These are phyloP conservation scores for Sphaerophoria rueppellii DNA, from an alignment of 2,888 invertebrate genomes.

Conservation along the genomic window DNA sequence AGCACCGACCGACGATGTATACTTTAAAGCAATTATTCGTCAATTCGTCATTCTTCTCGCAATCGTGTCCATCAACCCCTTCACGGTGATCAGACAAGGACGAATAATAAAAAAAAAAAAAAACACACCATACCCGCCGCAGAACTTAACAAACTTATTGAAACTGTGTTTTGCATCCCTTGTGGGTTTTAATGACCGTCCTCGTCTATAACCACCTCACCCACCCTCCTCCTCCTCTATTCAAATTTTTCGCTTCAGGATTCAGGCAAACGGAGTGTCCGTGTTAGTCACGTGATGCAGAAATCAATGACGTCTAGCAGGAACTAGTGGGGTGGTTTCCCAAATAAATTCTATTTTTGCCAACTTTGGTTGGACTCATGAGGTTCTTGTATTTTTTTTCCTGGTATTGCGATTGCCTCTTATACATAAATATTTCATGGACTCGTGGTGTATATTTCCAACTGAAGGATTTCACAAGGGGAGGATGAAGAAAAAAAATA, in stretches of 20 bases:
- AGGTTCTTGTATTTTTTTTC: slow-evolving; percentile 12
- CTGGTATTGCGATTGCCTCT: background rate
- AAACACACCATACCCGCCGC: background rate
- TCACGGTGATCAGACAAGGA: slow-evolving; percentile 12
- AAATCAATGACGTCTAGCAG: slow-evolving; percentile 43
- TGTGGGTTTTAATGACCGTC: slow-evolving; percentile 25
- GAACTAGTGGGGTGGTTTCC: background rate
- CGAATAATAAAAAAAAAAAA: background rate
- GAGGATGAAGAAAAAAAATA: background rate
- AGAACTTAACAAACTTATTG: slow-evolving; percentile 16
- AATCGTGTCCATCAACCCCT: slow-evolving; percentile 14
- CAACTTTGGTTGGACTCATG: slow-evolving; percentile 12
- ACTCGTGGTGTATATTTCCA: slow-evolving; percentile 15
- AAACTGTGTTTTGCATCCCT: slow-evolving; percentile 36
- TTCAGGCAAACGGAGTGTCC: slow-evolving; percentile 33
- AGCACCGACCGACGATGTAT: background rate
- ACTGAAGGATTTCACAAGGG: slow-evolving; percentile 17
- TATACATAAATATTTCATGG: background rate
- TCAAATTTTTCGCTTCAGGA: slow-evolving; percentile 1
- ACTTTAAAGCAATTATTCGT: slow-evolving; percentile 15
- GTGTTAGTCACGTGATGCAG: slow-evolving; percentile 4
- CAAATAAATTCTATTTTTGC: slow-evolving; percentile 24
- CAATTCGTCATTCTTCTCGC: slow-evolving; percentile 28
- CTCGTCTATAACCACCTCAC: slow-evolving; percentile 29
- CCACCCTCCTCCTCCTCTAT: background rate